phyloP scores from a whole-genome alignment of 1,140 invertebrate species.

The Epicauta chinensis region DNA sequence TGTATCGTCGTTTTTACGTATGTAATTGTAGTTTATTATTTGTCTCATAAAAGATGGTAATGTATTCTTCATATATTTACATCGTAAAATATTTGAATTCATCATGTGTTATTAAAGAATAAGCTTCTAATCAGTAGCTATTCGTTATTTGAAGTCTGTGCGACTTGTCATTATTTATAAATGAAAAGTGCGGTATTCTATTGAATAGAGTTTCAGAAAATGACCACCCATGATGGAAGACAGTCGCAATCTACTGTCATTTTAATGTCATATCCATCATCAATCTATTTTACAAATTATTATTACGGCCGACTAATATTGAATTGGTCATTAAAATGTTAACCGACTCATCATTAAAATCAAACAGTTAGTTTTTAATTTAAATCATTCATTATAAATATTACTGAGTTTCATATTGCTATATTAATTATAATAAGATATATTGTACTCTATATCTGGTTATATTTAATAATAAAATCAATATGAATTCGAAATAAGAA shows the following conservation, averaged over 20 bases:
- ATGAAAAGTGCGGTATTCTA: conserved; percentile 15
- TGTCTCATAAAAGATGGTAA: too few relatives aligned
- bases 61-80: too few relatives aligned
- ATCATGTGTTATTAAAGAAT: conserved; percentile 4
- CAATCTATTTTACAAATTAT: conserved; percentile 17
- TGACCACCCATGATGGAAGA: conserved; percentile 16
- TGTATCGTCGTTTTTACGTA: too few relatives aligned
- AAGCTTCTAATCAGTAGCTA: conserved; percentile 14
- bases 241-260: conserved; percentile 17
- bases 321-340: conserved; percentile 14
- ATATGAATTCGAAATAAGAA: too few relatives aligned
- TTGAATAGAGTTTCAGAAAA: conserved; percentile 4
- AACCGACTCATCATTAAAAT: conserved; percentile 11
- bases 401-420: too few relatives aligned
- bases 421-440: too few relatives aligned
- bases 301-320: conserved; percentile 9
- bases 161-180: conserved; percentile 15
- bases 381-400: not conserved
- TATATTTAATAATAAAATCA: too few relatives aligned
- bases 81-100: conserved; percentile 7
- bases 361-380: conserved; percentile 9
- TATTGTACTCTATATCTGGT: too few relatives aligned
- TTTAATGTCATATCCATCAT: conserved; percentile 19
- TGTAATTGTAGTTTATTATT: too few relatives aligned
- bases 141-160: conserved; percentile 6